Evolutionary conservation across 2,113 vertebrate genomes (phyloP).

Genomic region (Oceanites oceanicus): DNA sequence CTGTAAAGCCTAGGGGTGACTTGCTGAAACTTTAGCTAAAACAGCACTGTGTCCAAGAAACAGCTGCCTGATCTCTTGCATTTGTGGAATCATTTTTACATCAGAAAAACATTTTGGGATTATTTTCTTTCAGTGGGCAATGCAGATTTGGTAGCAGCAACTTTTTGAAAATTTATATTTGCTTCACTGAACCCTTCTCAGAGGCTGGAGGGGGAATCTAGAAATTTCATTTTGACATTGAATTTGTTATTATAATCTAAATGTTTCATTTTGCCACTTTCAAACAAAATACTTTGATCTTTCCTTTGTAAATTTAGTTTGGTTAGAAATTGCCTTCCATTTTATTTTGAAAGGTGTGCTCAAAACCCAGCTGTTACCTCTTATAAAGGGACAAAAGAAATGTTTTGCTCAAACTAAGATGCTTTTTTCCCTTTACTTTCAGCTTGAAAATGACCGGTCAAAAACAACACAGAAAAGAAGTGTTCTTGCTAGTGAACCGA

Average conservation of each 20-base stretch:
- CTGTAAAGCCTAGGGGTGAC: background rate
- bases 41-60: background rate
- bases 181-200: background rate
- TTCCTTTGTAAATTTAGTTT: background rate
- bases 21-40: background rate
- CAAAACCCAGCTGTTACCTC: background rate
- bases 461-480: background rate
- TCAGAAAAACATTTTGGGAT: background rate
- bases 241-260: background rate
- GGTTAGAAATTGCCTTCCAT: background rate
- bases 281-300: conserved; percentile 34
- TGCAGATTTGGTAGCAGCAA: background rate
- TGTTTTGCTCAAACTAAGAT: background rate
- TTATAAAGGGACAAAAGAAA: background rate
- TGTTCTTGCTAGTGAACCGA: background rate
- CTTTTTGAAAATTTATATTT: background rate
- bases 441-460: background rate
- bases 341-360: background rate
- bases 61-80: background rate
- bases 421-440: background rate
- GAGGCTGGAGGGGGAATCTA: background rate
- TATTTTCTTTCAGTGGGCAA: conserved; percentile 30
- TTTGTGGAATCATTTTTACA: conserved; percentile 14
- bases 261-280: background rate
- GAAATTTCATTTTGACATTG: conserved; percentile 6